Base-by-base conservation (phyloP, 2,888 invertebrate species). In the Caenorhabditis japonica region DNA sequence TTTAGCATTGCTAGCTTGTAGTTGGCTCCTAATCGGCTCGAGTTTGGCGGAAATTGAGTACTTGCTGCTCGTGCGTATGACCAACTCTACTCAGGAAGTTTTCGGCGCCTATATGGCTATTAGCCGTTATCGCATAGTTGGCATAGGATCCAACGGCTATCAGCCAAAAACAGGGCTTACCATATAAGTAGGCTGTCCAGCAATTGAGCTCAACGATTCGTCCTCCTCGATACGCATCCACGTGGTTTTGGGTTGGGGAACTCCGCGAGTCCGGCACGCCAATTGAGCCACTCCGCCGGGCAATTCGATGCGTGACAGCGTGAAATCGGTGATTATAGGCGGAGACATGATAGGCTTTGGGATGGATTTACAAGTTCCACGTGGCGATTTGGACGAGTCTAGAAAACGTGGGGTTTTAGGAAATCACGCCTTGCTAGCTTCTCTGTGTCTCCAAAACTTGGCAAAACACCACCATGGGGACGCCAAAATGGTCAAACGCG, bases 201-300 rank as follows among this genome's bases (percentile, higher is more conserved):
- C 38, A 17, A 77, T 69, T 13, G 66, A 39, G 19, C 64, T 72
- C 46, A 75, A 47, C 30, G 68, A 59, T n/a, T 78, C 78, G 39
- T 78, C 78, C 30, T 78, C 75, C 10, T 70, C 69, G 33, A 76
- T 55, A 30, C 61, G 33, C 27, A 38, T 49, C 78, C 78, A 78
- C 38, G 17, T 68, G 7, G 72, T 64, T 17, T 33, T 51, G 10
- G 78, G 78, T 15, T 38, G 17, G 17, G 78, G 78, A 43, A 30
- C 30, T 15, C 75, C 78, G 0, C 49, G 21, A 13, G 73, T 59
- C 10, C 75, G 58, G 21, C 78, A 78, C 55, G 59, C 68, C 49
- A 78, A 56, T 51, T 78, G 75, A 33, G 68, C 49, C n/a, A 73
- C 66, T 27, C 58, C 53, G 10, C 66, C 64, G 7, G 73, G 62